phyloP scores from a whole-genome alignment of 92 coral and sea anemone species.

The Virgularia gustaviana region DNA sequence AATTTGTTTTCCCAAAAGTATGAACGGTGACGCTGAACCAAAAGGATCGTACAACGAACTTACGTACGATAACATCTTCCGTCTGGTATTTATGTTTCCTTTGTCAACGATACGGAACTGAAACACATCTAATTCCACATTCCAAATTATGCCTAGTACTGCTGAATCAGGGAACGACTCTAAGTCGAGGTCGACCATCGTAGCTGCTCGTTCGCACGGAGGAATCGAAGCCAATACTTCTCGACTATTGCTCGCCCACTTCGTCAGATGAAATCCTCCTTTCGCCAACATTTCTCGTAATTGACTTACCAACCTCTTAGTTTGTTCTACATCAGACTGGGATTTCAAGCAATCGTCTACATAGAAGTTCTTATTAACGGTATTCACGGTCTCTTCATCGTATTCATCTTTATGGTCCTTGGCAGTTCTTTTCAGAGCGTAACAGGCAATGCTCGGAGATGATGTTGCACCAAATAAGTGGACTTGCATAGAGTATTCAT shows the following conservation, averaged over 20 bases:
- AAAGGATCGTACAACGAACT: slow-evolving; percentile 45
- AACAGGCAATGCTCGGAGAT: slow-evolving; percentile 38
- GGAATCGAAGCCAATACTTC: no score
- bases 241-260: slow-evolving; percentile 20
- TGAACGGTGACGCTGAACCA: slow-evolving; percentile 44
- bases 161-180: slow-evolving; percentile 20
- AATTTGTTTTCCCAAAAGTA: slow-evolving; percentile 38
- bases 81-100: slow-evolving; percentile 19
- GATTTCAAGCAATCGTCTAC: slow-evolving; percentile 45
- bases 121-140: slow-evolving; percentile 22
- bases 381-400: slow-evolving; percentile 26
- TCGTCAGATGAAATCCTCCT: no score
- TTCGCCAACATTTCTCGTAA: slow-evolving; percentile 2
- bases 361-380: slow-evolving; percentile 38
- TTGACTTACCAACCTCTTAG: slow-evolving; percentile 3
- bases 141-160: slow-evolving; percentile 34
- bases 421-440: slow-evolving; percentile 37
- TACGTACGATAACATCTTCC: slow-evolving; percentile 42
- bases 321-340: neutral
- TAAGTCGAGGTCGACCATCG: slow-evolving; percentile 11
- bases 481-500: slow-evolving; percentile 38
- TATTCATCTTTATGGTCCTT: slow-evolving; percentile 23
- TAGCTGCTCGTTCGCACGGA: slow-evolving; percentile 3
- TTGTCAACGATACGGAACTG: slow-evolving; percentile 27
- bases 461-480: slow-evolving; percentile 44